A percentile compares a stretch with the other conserved stretches of the same genome.
phyloP scores from a whole-genome alignment of 1,140 invertebrate genomes.

The Drosophila santomea region DNA sequence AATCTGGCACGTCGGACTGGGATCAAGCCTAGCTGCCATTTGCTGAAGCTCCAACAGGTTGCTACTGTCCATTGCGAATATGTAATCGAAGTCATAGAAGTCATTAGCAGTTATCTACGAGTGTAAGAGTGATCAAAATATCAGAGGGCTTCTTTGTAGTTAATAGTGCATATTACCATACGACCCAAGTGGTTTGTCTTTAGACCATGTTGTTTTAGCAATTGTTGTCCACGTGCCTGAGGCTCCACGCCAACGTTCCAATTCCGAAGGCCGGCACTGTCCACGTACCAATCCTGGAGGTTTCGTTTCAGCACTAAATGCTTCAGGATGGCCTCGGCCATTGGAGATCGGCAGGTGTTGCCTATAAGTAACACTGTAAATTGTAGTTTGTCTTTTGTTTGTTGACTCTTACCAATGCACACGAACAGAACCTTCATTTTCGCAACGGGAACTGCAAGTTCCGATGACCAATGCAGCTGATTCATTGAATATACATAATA shows the following conservation, averaged over 20 bases:
- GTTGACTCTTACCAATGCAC: constrained; percentile 67
- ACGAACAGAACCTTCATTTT: constrained; percentile 77
- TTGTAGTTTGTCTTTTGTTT: constrained; percentile 3
- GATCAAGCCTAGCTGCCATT: constrained; percentile 85
- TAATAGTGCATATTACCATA: constrained; percentile 85
- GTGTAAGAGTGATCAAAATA: constrained; percentile 5
- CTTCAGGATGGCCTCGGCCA: constrained; percentile 94
- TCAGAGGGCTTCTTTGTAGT: neutral
- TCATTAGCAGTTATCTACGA: constrained; percentile 89
- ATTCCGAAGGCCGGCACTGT: constrained; percentile 93
- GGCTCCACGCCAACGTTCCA: constrained; percentile 94
- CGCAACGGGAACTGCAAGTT: constrained; percentile 24
- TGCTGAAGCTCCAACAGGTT: constrained; percentile 90
- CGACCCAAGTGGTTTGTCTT: constrained; percentile 88
- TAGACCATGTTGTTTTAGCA: constrained; percentile 88
- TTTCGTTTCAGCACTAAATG: constrained; percentile 88
- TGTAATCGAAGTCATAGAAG: constrained; percentile 92
- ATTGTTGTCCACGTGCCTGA: constrained; percentile 89
- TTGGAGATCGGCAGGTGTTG: constrained; percentile 97
- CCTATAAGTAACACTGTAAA: constrained; percentile 85
- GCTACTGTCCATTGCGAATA: constrained; percentile 95
- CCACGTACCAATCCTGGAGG: constrained; percentile 90
- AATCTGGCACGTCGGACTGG: constrained; percentile 88
- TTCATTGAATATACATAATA: constrained; percentile 16
- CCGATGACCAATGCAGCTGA: constrained; percentile 14